These are phyloP conservation scores for Sisyra nigra DNA, from an alignment of 2,888 invertebrate species.

Conservation along the genomic window DNA sequence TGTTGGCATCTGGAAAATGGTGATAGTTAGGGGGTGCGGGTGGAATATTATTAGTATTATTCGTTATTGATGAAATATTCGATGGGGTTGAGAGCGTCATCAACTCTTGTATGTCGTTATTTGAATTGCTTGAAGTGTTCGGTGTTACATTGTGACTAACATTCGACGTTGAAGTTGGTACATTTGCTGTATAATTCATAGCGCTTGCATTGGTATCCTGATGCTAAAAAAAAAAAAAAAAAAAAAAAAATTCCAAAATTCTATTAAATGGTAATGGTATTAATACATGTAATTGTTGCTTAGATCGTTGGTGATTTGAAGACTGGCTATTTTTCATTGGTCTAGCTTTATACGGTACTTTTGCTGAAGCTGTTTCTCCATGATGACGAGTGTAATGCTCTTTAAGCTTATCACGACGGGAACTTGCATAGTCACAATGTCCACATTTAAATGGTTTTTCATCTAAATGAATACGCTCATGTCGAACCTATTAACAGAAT, in stretches of 20 bases:
- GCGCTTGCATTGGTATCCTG: constrained; percentile 18
- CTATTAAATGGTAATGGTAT: background rate
- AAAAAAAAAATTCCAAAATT: background rate
- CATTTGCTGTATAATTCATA: constrained; percentile 21
- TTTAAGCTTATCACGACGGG: constrained; percentile 46
- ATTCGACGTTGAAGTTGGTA: constrained; percentile 17
- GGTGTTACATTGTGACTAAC: constrained; percentile 18
- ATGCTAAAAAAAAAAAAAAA: background rate
- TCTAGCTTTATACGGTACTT: constrained; percentile 32
- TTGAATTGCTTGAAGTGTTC: constrained; percentile 13
- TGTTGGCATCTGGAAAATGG: constrained; percentile 25
- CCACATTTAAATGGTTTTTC: constrained; percentile 47
- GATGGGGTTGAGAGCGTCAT: constrained; percentile 20
- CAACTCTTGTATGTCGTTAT: constrained; percentile 26
- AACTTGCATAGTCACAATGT: constrained; percentile 46
- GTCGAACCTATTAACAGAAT: constrained; percentile 26
- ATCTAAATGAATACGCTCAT: constrained; percentile 45
- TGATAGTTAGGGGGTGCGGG: constrained; percentile 24
- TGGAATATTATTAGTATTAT: constrained; percentile 17
- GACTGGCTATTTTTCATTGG: constrained; percentile 22
- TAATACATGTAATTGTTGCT: constrained; percentile 22
- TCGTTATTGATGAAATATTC: background rate
- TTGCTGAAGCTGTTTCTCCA: constrained; percentile 32
- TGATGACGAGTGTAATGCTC: constrained; percentile 36
- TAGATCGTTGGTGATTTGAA: constrained; percentile 13